Base-by-base conservation (phyloP, 1,140 invertebrate genomes). In the Amyelois transitella region DNA sequence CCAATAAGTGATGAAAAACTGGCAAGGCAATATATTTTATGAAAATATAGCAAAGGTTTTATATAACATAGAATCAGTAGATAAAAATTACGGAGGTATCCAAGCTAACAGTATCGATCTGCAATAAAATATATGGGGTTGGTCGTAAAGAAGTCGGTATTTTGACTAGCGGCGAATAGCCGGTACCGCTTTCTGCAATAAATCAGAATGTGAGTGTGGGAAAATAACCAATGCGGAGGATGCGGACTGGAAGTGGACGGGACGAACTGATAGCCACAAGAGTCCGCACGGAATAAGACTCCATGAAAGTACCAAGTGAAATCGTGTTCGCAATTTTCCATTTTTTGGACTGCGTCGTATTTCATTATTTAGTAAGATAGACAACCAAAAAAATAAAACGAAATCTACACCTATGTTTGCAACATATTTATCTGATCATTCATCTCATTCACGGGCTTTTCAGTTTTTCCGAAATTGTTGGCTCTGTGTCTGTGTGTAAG, bases 101-200 rank as follows among this genome's bases (percentile, higher is more conserved):
- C n/a, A 19, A 63, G 50, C 65, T 63, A 67, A 68, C 58, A 17
- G 50, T 59, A 71, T 68, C 58, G 60, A 68, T 61, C 53, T 18
- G 58, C 58, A 66, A 69, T 72, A 68, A 72, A 72, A 66, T 69
- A 69, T 69, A 66, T 64, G 61, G 62, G 66, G 64, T 64, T 71
- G 57, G 53, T 64, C 68, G 65, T 74, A 71, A 74, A 74, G 63
- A 55, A 69, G 59, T 59, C 58, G 63, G 59, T 61, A 71, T 70
- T 74, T 74, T 69, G 58, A 66, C 61, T 60, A 54, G 52, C 60
- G 57, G 50, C 60, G 64, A 58, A 65, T 68, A 61, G 62, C 60
- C 60, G 57, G 58, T 67, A 65, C 58, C 57, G 58, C 52, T 68
- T 71, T 50, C 61, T 61, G 69, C 65, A 61, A 76, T 78, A 78